phyloP scores from a whole-genome alignment of 2,113 vertebrate genomes.

The Monarcha castaneiventris region DNA sequence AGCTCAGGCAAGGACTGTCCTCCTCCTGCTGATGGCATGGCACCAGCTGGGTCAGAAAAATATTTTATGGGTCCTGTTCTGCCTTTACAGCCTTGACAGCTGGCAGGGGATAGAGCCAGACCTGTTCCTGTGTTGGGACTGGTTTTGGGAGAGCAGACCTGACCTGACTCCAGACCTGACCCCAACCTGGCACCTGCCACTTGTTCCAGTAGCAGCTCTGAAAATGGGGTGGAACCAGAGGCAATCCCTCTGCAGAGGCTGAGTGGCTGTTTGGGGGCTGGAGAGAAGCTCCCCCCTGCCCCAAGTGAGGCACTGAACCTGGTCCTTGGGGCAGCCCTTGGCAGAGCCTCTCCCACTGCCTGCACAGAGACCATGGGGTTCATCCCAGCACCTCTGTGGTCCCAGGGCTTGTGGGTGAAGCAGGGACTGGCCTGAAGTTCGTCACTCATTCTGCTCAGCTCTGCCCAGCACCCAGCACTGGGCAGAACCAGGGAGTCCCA shows the following conservation, averaged over 20 bases:
- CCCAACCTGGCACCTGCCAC: accelerated
- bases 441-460: accelerated
- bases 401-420: neutral
- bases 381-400: neutral
- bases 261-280: neutral
- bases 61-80: accelerated
- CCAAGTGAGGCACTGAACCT: accelerated
- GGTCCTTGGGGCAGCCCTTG: neutral
- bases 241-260: neutral
- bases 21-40: neutral
- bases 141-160: neutral
- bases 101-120: neutral
- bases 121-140: neutral
- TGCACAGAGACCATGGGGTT: accelerated
- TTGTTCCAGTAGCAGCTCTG: neutral
- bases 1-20: neutral
- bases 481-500: neutral
- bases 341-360: neutral
- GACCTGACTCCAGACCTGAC: neutral
- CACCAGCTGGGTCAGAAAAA: neutral
- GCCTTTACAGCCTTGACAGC: neutral
- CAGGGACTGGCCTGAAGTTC: neutral
- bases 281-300: neutral
- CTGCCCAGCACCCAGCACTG: neutral
- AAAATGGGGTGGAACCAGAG: neutral